Evolutionary conservation across 2,888 invertebrate genomes (phyloP).

Genomic region (Drosophila siamana): DNA sequence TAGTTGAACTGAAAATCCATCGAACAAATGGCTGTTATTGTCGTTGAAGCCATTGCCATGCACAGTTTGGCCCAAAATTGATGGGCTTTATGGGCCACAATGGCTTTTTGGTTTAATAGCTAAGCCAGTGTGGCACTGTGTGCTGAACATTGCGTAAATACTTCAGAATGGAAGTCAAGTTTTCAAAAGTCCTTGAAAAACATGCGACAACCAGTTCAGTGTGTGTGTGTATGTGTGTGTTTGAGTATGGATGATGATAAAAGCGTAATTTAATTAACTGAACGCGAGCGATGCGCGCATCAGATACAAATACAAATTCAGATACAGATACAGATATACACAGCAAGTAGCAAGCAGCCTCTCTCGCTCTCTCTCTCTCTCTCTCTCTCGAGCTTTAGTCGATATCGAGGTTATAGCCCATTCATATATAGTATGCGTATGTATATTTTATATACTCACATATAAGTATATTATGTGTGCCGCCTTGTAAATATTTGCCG

Average conservation of each 20-base stretch:
- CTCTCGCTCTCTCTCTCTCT: slow-evolving; percentile 11
- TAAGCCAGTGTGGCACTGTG: slow-evolving; percentile 40
- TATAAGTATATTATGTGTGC: slow-evolving; percentile 37
- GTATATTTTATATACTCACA: slow-evolving; percentile 7
- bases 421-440: slow-evolving; percentile 5
- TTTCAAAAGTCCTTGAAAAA: slow-evolving; percentile 46
- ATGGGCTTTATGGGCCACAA: slow-evolving; percentile 53
- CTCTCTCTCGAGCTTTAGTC: slow-evolving; percentile 34
- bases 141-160: slow-evolving; percentile 52
- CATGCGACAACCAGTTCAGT: slow-evolving; percentile 14
- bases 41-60: slow-evolving; percentile 38
- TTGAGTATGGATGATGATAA: slow-evolving; percentile 40
- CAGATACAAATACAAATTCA: slow-evolving; percentile 42
- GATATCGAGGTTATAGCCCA: slow-evolving; percentile 36
- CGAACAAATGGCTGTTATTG: slow-evolving; percentile 56
- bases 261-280: slow-evolving; percentile 67
- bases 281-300: slow-evolving; percentile 35
- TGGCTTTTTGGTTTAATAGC: slow-evolving; percentile 49
- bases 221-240: slow-evolving; percentile 3
- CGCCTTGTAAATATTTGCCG: slow-evolving; percentile 64
- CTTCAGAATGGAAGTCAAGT: slow-evolving; percentile 42
- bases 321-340: slow-evolving; percentile 31
- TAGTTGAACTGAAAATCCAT: slow-evolving; percentile 46
- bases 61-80: slow-evolving; percentile 40
- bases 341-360: slow-evolving; percentile 13